These are phyloP conservation scores for Trissonchulus latispiculum DNA, from an alignment of 2,888 invertebrate species.

Conservation along the genomic window DNA sequence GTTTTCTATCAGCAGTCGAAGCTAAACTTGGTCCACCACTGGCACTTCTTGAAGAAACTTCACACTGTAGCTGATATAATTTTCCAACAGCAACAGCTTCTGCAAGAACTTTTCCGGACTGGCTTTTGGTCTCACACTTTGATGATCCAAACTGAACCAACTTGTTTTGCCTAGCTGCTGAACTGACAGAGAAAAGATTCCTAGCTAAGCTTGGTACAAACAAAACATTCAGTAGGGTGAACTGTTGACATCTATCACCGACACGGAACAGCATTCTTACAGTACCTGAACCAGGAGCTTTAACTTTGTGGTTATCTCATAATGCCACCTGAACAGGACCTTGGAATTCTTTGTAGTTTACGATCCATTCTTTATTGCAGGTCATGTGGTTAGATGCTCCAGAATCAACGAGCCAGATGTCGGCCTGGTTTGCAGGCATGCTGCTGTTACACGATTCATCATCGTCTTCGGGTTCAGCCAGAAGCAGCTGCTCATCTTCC, in stretches of 20 bases:
- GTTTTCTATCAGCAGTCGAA: background rate
- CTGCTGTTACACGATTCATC: background rate
- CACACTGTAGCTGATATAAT: background rate
- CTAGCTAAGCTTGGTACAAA: too few relatives aligned
- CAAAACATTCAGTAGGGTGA: too few relatives aligned
- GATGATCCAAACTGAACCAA: background rate
- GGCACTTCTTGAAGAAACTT: background rate
- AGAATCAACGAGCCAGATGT: conserved; percentile 3
- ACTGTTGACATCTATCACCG: too few relatives aligned
- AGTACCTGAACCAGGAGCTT: too few relatives aligned
- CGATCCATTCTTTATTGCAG: background rate
- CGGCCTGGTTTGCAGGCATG: background rate
- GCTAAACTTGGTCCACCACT: background rate
- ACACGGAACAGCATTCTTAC: too few relatives aligned
- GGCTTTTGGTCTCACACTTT: background rate
- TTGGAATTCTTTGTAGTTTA: background rate
- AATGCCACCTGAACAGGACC: background rate
- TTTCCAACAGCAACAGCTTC: background rate
- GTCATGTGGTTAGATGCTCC: conserved; percentile 1
- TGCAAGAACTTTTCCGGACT: background rate
- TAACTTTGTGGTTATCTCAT: too few relatives aligned
- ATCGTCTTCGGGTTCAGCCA: background rate
- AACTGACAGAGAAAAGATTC: too few relatives aligned
- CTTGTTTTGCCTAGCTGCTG: background rate
- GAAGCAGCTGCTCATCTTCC: background rate